Evolutionary conservation across 1,140 invertebrate genomes (phyloP).

Genomic region (Ditylenchus dipsaci): DNA sequence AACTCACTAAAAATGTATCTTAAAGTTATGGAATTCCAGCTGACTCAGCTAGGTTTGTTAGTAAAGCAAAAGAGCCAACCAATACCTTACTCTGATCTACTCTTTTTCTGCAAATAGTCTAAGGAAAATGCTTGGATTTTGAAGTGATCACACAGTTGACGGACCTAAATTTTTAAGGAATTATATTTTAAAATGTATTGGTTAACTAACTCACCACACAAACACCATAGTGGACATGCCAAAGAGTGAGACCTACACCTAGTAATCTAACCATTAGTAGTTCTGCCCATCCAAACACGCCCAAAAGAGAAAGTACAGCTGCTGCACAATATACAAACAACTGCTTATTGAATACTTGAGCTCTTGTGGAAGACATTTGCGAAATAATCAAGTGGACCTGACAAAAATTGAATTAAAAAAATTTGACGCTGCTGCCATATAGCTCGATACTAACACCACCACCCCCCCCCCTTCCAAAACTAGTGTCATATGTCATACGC

Average conservation of each 20-base stretch:
- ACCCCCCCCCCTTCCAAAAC: background rate
- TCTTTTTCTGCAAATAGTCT: conserved; percentile 42
- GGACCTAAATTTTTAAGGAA: conserved; percentile 44
- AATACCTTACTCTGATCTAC: conserved; percentile 1
- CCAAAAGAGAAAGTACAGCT: conserved; percentile 8
- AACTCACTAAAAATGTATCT: too few species aligned
- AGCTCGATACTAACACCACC: background rate
- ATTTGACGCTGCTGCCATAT: background rate
- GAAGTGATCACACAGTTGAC: conserved; percentile 61
- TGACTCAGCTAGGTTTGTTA: too few species aligned
- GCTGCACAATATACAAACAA: conserved; percentile 39
- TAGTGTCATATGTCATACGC: background rate
- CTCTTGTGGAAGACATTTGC: conserved; percentile 63
- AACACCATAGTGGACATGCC: conserved; percentile 62
- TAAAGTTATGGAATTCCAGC: too few species aligned
- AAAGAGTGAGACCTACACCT: conserved; percentile 55
- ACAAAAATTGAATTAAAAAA: background rate
- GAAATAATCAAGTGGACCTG: conserved; percentile 63
- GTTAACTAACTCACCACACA: conserved; percentile 54
- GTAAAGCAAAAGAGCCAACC: background rate
- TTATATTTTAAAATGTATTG: background rate
- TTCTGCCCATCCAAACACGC: conserved; percentile 53
- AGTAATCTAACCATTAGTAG: conserved; percentile 58
- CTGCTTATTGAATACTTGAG: conserved; percentile 52
- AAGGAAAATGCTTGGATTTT: conserved; percentile 60